Percentiles rank a stretch among this genome's conserved stretches.
Conservation (phyloP, 2,797 vertebrate genomes). For the Gymnodraco acuticeps region DNA sequence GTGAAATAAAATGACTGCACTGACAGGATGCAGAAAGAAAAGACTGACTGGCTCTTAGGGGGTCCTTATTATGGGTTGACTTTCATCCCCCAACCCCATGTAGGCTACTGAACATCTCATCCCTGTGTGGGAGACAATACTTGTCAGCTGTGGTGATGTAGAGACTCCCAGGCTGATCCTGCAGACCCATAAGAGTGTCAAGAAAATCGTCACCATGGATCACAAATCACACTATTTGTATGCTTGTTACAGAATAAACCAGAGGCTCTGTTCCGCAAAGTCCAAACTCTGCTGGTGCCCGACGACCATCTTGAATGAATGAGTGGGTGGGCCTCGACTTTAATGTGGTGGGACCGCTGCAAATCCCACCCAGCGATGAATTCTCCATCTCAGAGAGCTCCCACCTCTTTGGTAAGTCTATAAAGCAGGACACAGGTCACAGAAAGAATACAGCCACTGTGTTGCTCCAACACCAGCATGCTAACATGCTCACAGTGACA, state of each 20-base stretch:
- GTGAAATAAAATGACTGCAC: neutral
- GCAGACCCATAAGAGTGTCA: neutral
- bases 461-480: neutral
- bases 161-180: slow-evolving; percentile 13
- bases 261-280: neutral
- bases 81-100: slow-evolving; percentile 23
- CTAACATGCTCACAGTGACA: neutral
- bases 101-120: slow-evolving; percentile 27
- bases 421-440: neutral
- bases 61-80: slow-evolving; percentile 17
- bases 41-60: neutral
- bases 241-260: slow-evolving; percentile 48
- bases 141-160: slow-evolving; percentile 47
- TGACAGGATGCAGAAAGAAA: neutral
- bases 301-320: slow-evolving; percentile 80
- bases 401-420: slow-evolving; percentile 92
- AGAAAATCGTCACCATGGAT: neutral
- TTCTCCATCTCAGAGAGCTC: slow-evolving; percentile 90
- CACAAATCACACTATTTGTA: slow-evolving; percentile 13
- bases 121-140: slow-evolving; percentile 43
- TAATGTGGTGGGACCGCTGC: slow-evolving; percentile 91
- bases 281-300: slow-evolving; percentile 38
- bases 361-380: slow-evolving; percentile 88
- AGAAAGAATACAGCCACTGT: neutral
- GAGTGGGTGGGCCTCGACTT: slow-evolving; percentile 91